Evolutionary conservation across 2,888 invertebrate genomes (phyloP), one percentile per base, ranked within the genome.

Genomic region (Megalurothrips usitatus): DNA sequence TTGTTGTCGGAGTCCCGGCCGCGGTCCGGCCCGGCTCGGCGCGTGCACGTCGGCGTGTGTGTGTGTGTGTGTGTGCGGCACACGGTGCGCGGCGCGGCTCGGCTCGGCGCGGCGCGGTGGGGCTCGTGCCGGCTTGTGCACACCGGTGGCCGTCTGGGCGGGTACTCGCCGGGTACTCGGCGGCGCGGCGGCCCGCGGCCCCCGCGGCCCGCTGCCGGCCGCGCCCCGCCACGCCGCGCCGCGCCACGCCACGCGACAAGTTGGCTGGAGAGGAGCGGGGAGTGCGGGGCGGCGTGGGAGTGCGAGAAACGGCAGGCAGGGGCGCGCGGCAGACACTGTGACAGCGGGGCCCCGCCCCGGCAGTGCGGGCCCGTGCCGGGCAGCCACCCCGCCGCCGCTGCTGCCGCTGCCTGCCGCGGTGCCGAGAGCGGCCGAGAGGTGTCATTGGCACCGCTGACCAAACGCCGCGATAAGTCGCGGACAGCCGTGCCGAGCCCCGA

Each of bases 141-240:
- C 68, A 75, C 68, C 68, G 68, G 68, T 75, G 26, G 68, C 68
- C 68, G 68, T 26, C 23, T 26, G 26, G 26, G 26, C 68, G 58
- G 58, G 58, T 58, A 58, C 58, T 58, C 58, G 58, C 58, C 58
- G 23, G 26, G 68, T 75, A 75, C 10, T 58, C 68, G 26, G 11
- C 23, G 9, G 26, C 68, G 23, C 23, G 68, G 63, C 68, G 9
- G 9, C 19, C 6, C 68, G 68, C 68, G 26, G 26, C 6, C 68
- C 68, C 58, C 52, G 52, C 52, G 52, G 52, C 6, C 52, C 52
- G 52, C 68, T 9, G 68, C 68, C n/a, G 9, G 23, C 68, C 9
- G 8, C 23, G 26, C 68, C 68, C 68, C 68, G 68, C 26, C 68
- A 4, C 68, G 68, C 68, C 68, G 10, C 68, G 23, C 68, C 68